These are phyloP conservation scores for Argyresthia goedartella DNA, from an alignment of 2,888 invertebrate species.

Conservation along the genomic window DNA sequence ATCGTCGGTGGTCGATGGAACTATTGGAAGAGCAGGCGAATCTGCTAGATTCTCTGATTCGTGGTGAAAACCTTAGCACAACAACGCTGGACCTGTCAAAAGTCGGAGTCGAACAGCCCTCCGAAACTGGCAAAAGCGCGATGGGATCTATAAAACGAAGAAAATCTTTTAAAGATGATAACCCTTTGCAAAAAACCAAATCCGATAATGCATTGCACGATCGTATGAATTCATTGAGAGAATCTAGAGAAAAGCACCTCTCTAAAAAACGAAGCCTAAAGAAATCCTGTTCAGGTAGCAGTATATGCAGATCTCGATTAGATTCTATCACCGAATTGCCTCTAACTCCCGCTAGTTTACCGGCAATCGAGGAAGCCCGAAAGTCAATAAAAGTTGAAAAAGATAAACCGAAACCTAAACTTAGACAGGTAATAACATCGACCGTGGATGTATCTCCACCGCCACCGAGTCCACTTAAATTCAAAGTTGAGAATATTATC, in stretches of 20 bases:
- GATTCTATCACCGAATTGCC: conserved; percentile 60
- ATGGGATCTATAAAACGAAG: conserved; percentile 20
- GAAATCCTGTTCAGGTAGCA: conserved; percentile 55
- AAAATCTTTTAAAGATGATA: conserved; percentile 24
- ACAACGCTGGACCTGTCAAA: conserved; percentile 55
- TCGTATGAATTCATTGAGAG: conserved; percentile 31
- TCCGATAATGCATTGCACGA: conserved; percentile 58
- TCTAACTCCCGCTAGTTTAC: conserved; percentile 37
- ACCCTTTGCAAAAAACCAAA: conserved; percentile 48
- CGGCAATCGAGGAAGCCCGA: conserved; percentile 59
- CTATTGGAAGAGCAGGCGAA: conserved; percentile 69
- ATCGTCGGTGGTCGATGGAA: conserved; percentile 70
- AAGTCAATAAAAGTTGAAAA: conserved; percentile 25
- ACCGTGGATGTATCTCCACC: conserved; percentile 61
- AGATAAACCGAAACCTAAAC: conserved; percentile 18
- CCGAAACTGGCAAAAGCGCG: conserved; percentile 16
- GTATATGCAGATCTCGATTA: conserved; percentile 35
- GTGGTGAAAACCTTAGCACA: conserved; percentile 64
- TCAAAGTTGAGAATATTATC: conserved; percentile 66
- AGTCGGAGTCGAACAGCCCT: conserved; percentile 33
- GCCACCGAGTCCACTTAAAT: conserved; percentile 57
- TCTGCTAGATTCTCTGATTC: conserved; percentile 63
- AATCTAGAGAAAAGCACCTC: conserved; percentile 23
- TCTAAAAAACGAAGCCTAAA: conserved; percentile 47
- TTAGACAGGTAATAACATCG: conserved; percentile 54